Conservation (phyloP, 2,113 vertebrate genomes). For the Triplophysa rosa region DNA sequence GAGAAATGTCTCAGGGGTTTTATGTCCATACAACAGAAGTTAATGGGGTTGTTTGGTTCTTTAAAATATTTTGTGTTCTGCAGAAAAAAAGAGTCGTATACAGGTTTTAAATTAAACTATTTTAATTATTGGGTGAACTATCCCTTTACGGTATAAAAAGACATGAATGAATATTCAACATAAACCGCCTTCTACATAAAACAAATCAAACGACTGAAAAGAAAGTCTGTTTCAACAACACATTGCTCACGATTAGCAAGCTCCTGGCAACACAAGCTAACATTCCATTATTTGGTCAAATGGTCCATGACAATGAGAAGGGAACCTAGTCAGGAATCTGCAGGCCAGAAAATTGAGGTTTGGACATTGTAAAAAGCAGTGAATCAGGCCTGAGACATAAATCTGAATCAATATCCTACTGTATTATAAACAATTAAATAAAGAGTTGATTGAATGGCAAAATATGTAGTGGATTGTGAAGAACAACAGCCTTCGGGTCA, state of each 20-base stretch:
- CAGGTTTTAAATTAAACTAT: too few species aligned
- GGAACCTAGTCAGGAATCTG: neutral
- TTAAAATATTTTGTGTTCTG: too few species aligned
- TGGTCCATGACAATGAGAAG: neutral
- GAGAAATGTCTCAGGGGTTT: too few species aligned
- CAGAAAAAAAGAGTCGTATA: too few species aligned
- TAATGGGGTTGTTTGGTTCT: too few species aligned
- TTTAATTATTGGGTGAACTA: too few species aligned
- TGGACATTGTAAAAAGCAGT: neutral
- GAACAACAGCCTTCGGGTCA: neutral
- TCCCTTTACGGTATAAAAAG: too few species aligned
- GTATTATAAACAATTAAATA: neutral
- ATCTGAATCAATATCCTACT: neutral
- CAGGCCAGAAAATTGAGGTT: neutral
- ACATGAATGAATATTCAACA: too few species aligned
- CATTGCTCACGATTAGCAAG: constrained; percentile 9
- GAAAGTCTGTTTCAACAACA: neutral
- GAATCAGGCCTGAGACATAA: neutral
- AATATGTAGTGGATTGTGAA: too few species aligned
- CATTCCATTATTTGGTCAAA: constrained; percentile 11
- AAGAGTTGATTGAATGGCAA: neutral
- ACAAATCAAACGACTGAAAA: neutral
- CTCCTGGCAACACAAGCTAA: constrained; percentile 1
- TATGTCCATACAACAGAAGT: too few species aligned
- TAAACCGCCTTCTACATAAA: neutral